Conservation (phyloP, 2,888 invertebrate species). For the Encarsia formosa region DNA sequence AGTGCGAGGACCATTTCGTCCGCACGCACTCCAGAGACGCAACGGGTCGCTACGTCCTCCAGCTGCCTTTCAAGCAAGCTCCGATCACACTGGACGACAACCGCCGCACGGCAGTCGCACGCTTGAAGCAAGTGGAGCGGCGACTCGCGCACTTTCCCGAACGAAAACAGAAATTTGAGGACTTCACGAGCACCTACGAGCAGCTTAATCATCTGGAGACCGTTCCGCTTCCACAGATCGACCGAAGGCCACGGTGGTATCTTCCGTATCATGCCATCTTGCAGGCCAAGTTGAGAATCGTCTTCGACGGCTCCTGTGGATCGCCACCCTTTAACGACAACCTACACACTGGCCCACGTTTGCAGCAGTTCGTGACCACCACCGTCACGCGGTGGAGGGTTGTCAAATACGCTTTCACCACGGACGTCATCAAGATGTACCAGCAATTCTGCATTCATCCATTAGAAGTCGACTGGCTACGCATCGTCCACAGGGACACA, state of each 20-base stretch:
- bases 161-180: no score
- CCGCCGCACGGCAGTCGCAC: neutral
- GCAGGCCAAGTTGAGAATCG: neutral
- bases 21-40: neutral
- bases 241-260: neutral
- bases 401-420: neutral
- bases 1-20: neutral
- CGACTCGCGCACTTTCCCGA: neutral
- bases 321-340: neutral
- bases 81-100: neutral
- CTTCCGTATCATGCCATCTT: neutral
- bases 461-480: neutral
- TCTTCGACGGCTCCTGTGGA: neutral
- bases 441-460: no score
- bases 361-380: neutral
- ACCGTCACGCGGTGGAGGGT: neutral
- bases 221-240: neutral
- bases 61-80: neutral
- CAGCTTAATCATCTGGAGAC: neutral
- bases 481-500: no score
- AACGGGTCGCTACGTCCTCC: neutral
- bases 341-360: neutral
- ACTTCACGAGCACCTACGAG: neutral
- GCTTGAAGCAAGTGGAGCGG: neutral
- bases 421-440: slow-evolving; percentile 9